A percentile compares a stretch with the other conserved stretches of the same genome.
Evolutionary conservation across 1,140 invertebrate species (phyloP).

Genomic region (Thaumetopoea pityocampa): DNA sequence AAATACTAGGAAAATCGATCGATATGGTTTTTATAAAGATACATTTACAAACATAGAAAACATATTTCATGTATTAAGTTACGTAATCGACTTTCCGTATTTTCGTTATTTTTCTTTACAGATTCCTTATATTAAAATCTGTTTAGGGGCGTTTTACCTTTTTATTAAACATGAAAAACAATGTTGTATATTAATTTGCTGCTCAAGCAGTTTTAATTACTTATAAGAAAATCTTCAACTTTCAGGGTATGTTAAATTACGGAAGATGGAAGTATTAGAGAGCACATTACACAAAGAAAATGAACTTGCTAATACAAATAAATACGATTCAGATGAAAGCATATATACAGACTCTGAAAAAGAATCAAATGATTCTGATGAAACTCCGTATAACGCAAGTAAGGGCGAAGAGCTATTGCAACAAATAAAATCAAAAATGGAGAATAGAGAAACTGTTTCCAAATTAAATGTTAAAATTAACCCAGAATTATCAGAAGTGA

Average conservation of each 20-base stretch:
- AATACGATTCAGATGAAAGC: constrained; percentile 47
- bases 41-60: too few relatives aligned
- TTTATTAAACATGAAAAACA: too few relatives aligned
- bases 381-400: constrained; percentile 24
- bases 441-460: constrained; percentile 11
- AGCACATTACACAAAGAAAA: constrained; percentile 48
- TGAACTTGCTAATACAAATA: constrained; percentile 24
- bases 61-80: too few relatives aligned
- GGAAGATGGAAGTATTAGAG: constrained; percentile 70
- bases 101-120: too few relatives aligned
- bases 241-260: constrained; percentile 77
- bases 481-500: constrained; percentile 3
- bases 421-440: constrained; percentile 38
- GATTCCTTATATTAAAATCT: too few relatives aligned
- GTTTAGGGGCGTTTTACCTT: too few relatives aligned
- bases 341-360: constrained; percentile 63
- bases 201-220: too few relatives aligned
- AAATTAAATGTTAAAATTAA: constrained; percentile 16
- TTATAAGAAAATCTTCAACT: constrained; percentile 10
- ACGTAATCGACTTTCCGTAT: too few relatives aligned
- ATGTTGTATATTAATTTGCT: too few relatives aligned
- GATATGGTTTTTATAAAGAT: too few relatives aligned
- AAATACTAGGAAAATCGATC: too few relatives aligned
- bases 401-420: constrained; percentile 39
- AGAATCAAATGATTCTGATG: constrained; percentile 61